Conservation (phyloP, 2,888 invertebrate species). For the Sarcophaga subvicina region DNA sequence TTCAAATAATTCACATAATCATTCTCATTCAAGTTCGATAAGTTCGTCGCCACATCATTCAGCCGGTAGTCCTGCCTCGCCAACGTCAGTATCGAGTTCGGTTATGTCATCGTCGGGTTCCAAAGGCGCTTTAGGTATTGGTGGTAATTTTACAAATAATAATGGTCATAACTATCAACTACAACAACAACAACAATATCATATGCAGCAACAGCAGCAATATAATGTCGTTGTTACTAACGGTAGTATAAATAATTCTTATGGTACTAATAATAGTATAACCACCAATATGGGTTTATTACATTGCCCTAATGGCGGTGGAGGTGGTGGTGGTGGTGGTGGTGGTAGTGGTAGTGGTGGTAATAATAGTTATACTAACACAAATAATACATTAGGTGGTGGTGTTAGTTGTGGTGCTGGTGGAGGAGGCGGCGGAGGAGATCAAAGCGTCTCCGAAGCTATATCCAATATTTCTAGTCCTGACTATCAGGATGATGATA, state of each 20-base stretch:
- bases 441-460: slow-evolving; percentile 92
- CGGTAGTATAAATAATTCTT: slow-evolving; percentile 76
- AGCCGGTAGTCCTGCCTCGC: slow-evolving; percentile 88
- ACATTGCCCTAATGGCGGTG: slow-evolving; percentile 76
- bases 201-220: slow-evolving; percentile 71
- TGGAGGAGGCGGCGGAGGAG: slow-evolving; percentile 83
- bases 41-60: slow-evolving; percentile 83
- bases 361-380: slow-evolving; percentile 63
- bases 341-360: slow-evolving; percentile 69
- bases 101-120: slow-evolving; percentile 92
- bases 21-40: slow-evolving; percentile 82
- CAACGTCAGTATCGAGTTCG: slow-evolving; percentile 93
- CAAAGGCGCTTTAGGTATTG: slow-evolving; percentile 82
- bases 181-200: slow-evolving; percentile 67
- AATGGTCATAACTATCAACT: slow-evolving; percentile 59
- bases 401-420: slow-evolving; percentile 67
- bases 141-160: slow-evolving; percentile 71
- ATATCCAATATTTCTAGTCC: slow-evolving; percentile 95
- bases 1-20: slow-evolving; percentile 77
- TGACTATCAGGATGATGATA: slow-evolving; percentile 94
- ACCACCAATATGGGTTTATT: slow-evolving; percentile 76
- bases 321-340: slow-evolving; percentile 67
- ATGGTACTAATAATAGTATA: slow-evolving; percentile 64
- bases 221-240: slow-evolving; percentile 64
- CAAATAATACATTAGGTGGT: slow-evolving; percentile 60